Evolutionary conservation across 2,113 vertebrate species (phyloP), one percentile per base, ranked within the genome.

Genomic region (Acanthisitta chloris): DNA sequence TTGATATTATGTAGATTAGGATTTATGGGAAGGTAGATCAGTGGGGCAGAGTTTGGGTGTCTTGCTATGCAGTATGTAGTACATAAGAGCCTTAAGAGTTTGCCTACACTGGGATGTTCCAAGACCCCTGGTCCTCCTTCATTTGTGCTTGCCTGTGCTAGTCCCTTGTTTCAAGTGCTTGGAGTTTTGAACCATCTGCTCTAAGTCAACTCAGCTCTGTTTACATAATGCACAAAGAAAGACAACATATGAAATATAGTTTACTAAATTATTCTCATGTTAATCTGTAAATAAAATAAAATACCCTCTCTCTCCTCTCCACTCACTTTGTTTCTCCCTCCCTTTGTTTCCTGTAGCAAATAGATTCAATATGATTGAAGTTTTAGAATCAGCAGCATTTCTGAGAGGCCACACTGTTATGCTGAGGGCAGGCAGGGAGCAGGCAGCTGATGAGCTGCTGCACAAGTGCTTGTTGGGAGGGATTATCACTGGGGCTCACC

Each of bases 401-500:
- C n/a, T 77, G 31, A 34, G 40, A 66, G 52, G 43, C 38, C 43
- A 9, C 10, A 9, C 7, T 8, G 20, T 38, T 52, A 16, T n/a
- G 48, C 2, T 29, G 59, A 40, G 31, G 14, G 17, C 23, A 45
- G 81, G 65, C 62, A 86, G 69, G n/a, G 48, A 85, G 19, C 20
- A 76, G 48, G 74, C 79, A 78, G 43, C 46, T 40, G 26, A 40
- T 2, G 5, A 45, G 55, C 67, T 66, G 46, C 49, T 51, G 34
- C 58, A 40, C 45, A 21, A 73, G 48, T 1, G 5, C 34, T n/a
- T 7, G 17, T 26, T 38, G 77, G 48, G 36, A 85, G n/a, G 18
- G 40, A 28, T 79, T n/a, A 3, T 38, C 6, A 3, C 0, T 0
- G 0, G 36, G n/a, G 49, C 80, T 70, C 62, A 81, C 45, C 45